Percentiles rank a stretch among this genome's conserved stretches.
These are phyloP conservation scores for Chamaetylas fuelleborni DNA, from an alignment of 2,113 vertebrate species.

Conservation along the genomic window DNA sequence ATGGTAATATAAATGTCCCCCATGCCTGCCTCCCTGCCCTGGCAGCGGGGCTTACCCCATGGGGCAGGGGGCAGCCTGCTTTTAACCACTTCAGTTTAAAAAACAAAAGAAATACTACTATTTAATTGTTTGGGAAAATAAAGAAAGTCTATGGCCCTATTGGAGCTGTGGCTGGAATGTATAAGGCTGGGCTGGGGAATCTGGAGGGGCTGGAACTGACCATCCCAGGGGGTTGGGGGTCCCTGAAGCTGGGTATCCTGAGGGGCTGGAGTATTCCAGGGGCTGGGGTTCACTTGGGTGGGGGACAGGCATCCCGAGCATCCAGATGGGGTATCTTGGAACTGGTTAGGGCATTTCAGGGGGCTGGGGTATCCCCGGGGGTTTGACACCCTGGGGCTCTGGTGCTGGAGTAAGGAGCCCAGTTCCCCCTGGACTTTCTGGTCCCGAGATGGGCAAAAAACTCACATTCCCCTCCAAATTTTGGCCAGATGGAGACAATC, in stretches of 20 bases:
- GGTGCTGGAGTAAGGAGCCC: not conserved
- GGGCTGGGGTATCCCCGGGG: not conserved
- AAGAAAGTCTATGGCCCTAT: not conserved
- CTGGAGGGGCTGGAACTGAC: not conserved
- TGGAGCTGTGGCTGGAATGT: not conserved
- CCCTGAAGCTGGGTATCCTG: not conserved
- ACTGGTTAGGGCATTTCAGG: not conserved
- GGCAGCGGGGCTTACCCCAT: accelerated
- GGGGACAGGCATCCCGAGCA: not conserved
- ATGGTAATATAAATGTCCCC: conserved; percentile 76
- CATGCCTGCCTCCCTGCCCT: accelerated
- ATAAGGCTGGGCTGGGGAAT: not conserved
- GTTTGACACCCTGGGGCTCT: not conserved
- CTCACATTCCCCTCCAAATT: not conserved
- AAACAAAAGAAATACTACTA: not conserved
- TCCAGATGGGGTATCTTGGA: no score
- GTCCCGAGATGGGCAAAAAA: accelerated
- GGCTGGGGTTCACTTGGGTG: not conserved
- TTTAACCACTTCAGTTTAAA: conserved; percentile 14
- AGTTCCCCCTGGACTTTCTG: accelerated
- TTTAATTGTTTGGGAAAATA: conserved; percentile 40
- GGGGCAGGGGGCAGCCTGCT: not conserved
- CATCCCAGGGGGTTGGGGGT: not conserved
- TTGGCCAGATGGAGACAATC: not conserved
- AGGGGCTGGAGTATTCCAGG: no score